These are phyloP conservation scores for Solenopsis fugax DNA, from an alignment of 1,140 invertebrate species.

Conservation along the genomic window DNA sequence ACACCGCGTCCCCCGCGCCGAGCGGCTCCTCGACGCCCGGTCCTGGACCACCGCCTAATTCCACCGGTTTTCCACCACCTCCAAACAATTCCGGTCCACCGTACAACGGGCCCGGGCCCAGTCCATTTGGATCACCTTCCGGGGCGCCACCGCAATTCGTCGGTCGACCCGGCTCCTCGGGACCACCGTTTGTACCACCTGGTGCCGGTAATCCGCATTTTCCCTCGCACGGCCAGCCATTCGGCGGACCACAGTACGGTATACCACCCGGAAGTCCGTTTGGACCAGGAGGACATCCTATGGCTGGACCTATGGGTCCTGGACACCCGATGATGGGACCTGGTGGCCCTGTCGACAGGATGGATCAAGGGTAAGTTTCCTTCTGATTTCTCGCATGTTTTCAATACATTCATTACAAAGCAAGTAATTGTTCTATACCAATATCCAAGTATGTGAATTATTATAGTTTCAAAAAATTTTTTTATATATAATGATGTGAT, in stretches of 20 bases:
- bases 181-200: slow-evolving; percentile 89
- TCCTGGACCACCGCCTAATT: slow-evolving; percentile 88
- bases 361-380: slow-evolving; percentile 90
- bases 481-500: not conserved
- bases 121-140: slow-evolving; percentile 90
- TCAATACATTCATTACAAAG: not conserved
- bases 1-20: slow-evolving; percentile 91
- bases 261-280: slow-evolving; percentile 91
- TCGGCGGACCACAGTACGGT: slow-evolving; percentile 89
- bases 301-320: slow-evolving; percentile 88
- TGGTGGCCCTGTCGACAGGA: slow-evolving; percentile 90
- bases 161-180: slow-evolving; percentile 90
- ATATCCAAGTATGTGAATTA: not conserved
- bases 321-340: slow-evolving; percentile 90
- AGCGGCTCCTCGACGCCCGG: slow-evolving; percentile 92
- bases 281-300: slow-evolving; percentile 88
- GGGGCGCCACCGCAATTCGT: slow-evolving; percentile 89
- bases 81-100: slow-evolving; percentile 88
- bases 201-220: slow-evolving; percentile 89
- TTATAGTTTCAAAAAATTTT: not conserved
- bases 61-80: slow-evolving; percentile 89
- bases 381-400: not conserved
- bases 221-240: slow-evolving; percentile 89
- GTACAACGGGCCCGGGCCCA: slow-evolving; percentile 89
- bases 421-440: slow-evolving; percentile 16